Evolutionary conservation across 2,113 vertebrate genomes (phyloP), one percentile per base, ranked within the genome.

Genomic region (Perca schrenkii): DNA sequence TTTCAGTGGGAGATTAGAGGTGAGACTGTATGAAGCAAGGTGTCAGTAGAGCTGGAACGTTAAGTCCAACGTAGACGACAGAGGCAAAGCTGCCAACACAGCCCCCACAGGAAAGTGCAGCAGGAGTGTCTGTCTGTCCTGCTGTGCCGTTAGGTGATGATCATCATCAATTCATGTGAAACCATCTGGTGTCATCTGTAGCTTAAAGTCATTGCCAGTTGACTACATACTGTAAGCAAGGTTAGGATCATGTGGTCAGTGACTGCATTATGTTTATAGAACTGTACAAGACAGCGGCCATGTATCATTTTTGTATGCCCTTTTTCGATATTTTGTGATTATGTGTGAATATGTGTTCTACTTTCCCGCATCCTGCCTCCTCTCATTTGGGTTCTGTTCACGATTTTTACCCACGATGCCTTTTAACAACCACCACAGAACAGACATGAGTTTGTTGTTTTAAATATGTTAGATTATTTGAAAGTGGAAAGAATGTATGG

Each of bases 11-110:
- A 86, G 77, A 79, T 60, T 73, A 74, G 82, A 86, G 72, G 73
- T 84, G 91, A 86, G 85, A 91, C 34, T 50, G 68, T 73, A 82
- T 83, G 89, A 89, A 87, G 58, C 8, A 76, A 87, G 82, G 85
- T 88, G 85, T 89, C 77, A 43, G 60, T 63, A 53, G 73, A 82
- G 75, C 84, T 82, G 83, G 82, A 84, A 89, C 77, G 66, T 75
- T n/a, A 34, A 36, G 53, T 89, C 86, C 74, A 66, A 74, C 52
- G 52, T 28, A 82, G 78, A 74, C 17, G 53, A 69, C 57, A 77
- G 60, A 49, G 40, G 40, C 72, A 34, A 62, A 15, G n/a, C 57
- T 34, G 65, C 80, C 68, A 77, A 81, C 68, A 70, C 62, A 65
- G 25, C 50, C 47, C 34, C 83, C 60, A 66, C 54, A 28, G 36